Percentiles rank a stretch among this genome's conserved stretches.
phyloP scores from a whole-genome alignment of 2,113 vertebrate genomes.

The Colaptes auratus region DNA sequence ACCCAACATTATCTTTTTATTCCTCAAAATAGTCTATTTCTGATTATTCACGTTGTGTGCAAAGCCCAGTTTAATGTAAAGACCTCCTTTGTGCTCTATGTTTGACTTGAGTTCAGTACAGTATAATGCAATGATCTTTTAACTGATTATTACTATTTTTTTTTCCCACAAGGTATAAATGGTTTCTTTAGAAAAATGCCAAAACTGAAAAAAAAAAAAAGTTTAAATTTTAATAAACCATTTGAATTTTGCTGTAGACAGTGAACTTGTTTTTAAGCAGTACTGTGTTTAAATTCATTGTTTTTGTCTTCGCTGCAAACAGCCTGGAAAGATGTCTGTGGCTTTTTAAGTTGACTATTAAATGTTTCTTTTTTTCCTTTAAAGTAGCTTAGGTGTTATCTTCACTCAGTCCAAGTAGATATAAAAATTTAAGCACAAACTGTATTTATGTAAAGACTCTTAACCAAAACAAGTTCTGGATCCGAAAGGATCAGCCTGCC shows the following conservation, averaged over 20 bases:
- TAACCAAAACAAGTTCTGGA: conserved; percentile 55
- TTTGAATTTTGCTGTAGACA: conserved; percentile 60
- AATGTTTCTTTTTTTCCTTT: background rate
- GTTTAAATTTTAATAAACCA: conserved; percentile 57
- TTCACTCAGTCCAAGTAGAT: conserved; percentile 74
- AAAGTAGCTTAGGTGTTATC: conserved; percentile 57
- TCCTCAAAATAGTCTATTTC: conserved; percentile 37
- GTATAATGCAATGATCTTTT: conserved; percentile 24
- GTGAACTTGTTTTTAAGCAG: conserved; percentile 45
- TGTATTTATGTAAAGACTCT: conserved; percentile 70
- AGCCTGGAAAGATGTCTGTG: conserved; percentile 62
- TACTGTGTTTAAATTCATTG: conserved; percentile 62
- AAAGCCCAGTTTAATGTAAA: conserved; percentile 59
- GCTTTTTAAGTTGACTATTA: conserved; percentile 70
- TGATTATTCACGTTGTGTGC: conserved; percentile 41
- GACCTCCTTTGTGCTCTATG: conserved; percentile 61
- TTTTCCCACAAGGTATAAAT: conserved; percentile 38
- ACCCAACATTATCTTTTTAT: conserved; percentile 15
- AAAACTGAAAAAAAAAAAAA: conserved; percentile 57
- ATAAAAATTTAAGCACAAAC: conserved; percentile 65
- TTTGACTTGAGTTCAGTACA: conserved; percentile 45
- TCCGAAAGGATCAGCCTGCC: conserved; percentile 60
- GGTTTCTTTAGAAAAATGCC: conserved; percentile 65
- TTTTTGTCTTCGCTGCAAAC: conserved; percentile 71
- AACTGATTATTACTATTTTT: conserved; percentile 1